A percentile compares a stretch with the other conserved stretches of the same genome.
Evolutionary conservation across 2,888 invertebrate genomes (phyloP).

Genomic region (Parthenolecanium corni): DNA sequence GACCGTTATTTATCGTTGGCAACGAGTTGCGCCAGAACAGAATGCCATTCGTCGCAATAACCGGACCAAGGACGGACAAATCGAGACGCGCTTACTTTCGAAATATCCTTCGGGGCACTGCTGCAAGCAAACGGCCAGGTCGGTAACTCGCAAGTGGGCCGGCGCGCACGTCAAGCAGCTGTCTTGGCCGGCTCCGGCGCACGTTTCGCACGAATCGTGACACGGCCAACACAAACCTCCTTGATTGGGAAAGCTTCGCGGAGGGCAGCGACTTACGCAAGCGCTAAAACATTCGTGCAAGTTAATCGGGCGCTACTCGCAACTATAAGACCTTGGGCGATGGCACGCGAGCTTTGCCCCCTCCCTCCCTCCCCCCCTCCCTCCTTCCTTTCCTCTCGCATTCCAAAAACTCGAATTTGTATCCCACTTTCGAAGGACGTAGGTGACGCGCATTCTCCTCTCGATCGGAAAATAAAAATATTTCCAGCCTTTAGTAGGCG

Average conservation of each 20-base stretch:
- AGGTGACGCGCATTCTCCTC: too few species aligned
- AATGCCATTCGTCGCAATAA: neutral
- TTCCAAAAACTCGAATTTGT: too few species aligned
- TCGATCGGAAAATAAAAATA: too few species aligned
- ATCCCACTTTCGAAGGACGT: too few species aligned
- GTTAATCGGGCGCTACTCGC: neutral
- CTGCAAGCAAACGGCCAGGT: conserved; percentile 74
- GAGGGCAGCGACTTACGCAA: conserved; percentile 74
- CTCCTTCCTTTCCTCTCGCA: too few species aligned
- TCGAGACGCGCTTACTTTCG: conserved; percentile 63
- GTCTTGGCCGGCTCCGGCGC: conserved; percentile 75
- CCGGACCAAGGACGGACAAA: neutral
- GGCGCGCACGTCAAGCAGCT: conserved; percentile 76
- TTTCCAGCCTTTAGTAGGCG: too few species aligned
- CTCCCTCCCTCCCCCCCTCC: neutral
- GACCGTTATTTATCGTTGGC: neutral
- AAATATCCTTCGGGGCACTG: conserved; percentile 83
- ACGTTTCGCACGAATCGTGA: conserved; percentile 79
- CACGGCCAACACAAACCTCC: conserved; percentile 74
- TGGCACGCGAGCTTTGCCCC: neutral
- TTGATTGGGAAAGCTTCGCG: conserved; percentile 68
- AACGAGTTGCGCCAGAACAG: neutral
- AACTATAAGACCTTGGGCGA: neutral
- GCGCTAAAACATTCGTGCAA: conserved; percentile 45
- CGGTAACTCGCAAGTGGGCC: conserved; percentile 68